A percentile compares a stretch with the other conserved stretches of the same genome.
Evolutionary conservation across 2,888 invertebrate genomes (phyloP).

Genomic region (Podotricha telesiphe): DNA sequence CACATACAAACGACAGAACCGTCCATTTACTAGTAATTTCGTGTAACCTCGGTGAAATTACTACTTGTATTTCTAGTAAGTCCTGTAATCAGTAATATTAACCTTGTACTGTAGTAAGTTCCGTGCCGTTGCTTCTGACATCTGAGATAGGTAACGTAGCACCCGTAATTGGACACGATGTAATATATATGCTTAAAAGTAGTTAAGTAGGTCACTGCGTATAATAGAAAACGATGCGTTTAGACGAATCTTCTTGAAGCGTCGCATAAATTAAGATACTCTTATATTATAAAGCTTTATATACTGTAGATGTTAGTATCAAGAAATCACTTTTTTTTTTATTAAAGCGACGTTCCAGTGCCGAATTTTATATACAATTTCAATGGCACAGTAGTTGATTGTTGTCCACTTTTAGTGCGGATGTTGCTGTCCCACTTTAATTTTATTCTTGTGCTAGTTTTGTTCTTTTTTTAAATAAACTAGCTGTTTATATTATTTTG

Average conservation of each 20-base stretch:
- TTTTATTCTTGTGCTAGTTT: constrained; percentile 28
- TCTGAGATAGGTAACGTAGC: constrained; percentile 60
- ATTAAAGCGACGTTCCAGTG: constrained; percentile 18
- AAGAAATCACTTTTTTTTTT: neutral
- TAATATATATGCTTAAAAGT: constrained; percentile 50
- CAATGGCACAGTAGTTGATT: constrained; percentile 28
- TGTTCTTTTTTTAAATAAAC: constrained; percentile 5
- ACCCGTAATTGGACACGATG: constrained; percentile 57
- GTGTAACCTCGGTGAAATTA: constrained; percentile 46
- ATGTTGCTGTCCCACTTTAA: constrained; percentile 33
- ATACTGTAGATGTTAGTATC: neutral
- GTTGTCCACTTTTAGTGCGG: constrained; percentile 32
- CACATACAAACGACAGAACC: constrained; percentile 16
- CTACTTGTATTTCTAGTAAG: constrained; percentile 45
- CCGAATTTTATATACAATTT: constrained; percentile 27
- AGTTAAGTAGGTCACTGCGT: constrained; percentile 45
- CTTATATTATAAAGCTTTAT: neutral
- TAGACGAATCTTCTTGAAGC: neutral
- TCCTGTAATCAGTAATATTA: constrained; percentile 49
- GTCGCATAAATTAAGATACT: neutral
- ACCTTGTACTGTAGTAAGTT: constrained; percentile 66
- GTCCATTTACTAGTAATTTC: neutral
- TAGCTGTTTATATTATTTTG: neutral
- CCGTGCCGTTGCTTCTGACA: constrained; percentile 60
- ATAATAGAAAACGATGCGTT: constrained; percentile 13